Percentiles rank a stretch among this genome's conserved stretches.
These are phyloP conservation scores for Aplocera efformata DNA, from an alignment of 2,888 invertebrate species.

Conservation along the genomic window DNA sequence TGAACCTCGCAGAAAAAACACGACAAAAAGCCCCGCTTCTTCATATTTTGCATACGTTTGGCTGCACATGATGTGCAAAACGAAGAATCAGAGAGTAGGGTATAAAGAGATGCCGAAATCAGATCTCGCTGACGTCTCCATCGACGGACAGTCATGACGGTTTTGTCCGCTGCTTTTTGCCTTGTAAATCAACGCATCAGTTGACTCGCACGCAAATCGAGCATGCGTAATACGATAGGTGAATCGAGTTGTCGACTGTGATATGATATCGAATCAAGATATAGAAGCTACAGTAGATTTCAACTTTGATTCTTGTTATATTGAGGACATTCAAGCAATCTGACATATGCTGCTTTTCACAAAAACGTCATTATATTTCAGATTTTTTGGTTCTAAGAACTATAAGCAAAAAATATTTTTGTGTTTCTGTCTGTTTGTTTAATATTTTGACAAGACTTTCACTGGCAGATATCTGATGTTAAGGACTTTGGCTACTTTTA, in stretches of 20 bases:
- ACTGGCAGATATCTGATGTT: too few species aligned
- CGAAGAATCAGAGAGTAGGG: conserved; percentile 41
- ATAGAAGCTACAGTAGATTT: neutral
- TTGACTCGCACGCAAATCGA: conserved; percentile 50
- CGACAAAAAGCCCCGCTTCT: conserved; percentile 9
- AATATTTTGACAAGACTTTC: too few species aligned
- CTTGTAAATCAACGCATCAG: conserved; percentile 70
- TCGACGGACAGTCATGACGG: conserved; percentile 33
- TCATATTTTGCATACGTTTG: conserved; percentile 31
- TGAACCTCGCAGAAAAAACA: conserved; percentile 7
- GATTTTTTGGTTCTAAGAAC: too few species aligned
- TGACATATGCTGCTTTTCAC: too few species aligned
- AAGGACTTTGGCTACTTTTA: too few species aligned
- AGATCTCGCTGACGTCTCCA: conserved; percentile 68
- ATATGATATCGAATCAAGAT: conserved; percentile 3
- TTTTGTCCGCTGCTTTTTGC: conserved; percentile 37
- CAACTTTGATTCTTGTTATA: neutral
- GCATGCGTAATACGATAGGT: conserved; percentile 26
- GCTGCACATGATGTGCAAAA: conserved; percentile 44
- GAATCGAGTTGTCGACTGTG: conserved; percentile 4
- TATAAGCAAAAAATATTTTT: too few species aligned
- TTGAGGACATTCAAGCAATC: too few species aligned
- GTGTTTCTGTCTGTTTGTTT: too few species aligned
- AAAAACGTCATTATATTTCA: too few species aligned
- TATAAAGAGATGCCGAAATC: conserved; percentile 72